Evolutionary conservation across 2,888 invertebrate species (phyloP), one percentile per base, ranked within the genome.

Genomic region (Dyspetes luteomarginatus): DNA sequence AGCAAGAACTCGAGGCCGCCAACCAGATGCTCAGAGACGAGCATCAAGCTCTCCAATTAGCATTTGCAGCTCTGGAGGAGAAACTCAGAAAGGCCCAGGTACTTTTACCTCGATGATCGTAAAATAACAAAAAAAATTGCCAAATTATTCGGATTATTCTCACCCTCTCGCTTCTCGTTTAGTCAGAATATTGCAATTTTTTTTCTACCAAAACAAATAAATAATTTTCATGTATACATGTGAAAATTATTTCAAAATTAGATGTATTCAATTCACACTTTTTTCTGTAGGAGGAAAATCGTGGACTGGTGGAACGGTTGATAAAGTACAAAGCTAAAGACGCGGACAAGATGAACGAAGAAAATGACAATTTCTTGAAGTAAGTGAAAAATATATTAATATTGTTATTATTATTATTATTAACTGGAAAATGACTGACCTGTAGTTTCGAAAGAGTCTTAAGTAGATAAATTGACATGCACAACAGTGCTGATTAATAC

Each of bases 281-380:
- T 48, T 88, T 85, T 94, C 95, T 82, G n/a, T 93, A 98, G 96
- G 96, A 96, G 90, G 98, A 98, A 93, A 97, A 98, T 93, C 94
- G 96, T 48, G 94, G 96, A 83, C 93, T 98, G 84, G 94, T 98
- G 76, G 97, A 98, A 84, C 94, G 98, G 86, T 94, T 98, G 87
- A 97, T 98, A 92, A 96, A 96, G 86, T 96, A 97, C 91, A 99
- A 99, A 93, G 95, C 97, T 64, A 96, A 97, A 93, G 98, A 98
- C 94, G 99, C 98, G 0, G 98, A 99, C 89, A 96, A 96, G 92
- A 95, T 99, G 95, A 99, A 99, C 90, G 97, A 97, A 93, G 98
- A 99, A 92, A 99, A 99, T 93, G 99, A 99, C 92, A 96, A 96
- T 91, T 96, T 97, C 91, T 93, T 97, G 86, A 97, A 96, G 97